These are phyloP conservation scores for Tenodera sinensis DNA, from an alignment of 2,888 invertebrate genomes.

Conservation along the genomic window DNA sequence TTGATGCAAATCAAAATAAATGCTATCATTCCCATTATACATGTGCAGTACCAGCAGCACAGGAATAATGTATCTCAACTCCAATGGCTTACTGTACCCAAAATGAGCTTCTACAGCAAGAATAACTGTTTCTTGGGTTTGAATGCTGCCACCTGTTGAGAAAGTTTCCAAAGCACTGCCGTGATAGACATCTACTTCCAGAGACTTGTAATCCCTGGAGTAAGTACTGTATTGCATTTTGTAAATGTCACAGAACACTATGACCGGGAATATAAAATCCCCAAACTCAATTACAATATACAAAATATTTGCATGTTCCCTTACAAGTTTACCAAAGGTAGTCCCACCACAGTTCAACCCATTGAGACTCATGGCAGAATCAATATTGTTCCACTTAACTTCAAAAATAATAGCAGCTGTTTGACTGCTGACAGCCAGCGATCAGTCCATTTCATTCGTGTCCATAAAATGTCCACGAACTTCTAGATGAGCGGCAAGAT, in stretches of 20 bases:
- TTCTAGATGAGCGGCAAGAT: constrained; percentile 79
- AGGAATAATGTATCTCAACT: not conserved
- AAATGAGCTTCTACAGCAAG: not conserved
- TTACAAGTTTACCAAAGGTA: constrained; percentile 3
- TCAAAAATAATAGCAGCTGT: constrained; percentile 3
- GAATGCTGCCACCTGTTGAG: not conserved
- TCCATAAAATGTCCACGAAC: constrained; percentile 70
- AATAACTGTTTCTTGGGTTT: not conserved
- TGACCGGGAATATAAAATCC: not conserved
- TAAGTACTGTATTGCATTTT: constrained; percentile 3
- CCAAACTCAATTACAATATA: not conserved
- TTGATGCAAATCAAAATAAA: not conserved
- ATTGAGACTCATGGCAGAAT: not conserved
- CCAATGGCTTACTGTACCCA: not conserved
- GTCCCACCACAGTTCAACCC: not conserved
- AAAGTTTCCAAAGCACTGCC: constrained; percentile 11
- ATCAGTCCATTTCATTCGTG: constrained; percentile 60
- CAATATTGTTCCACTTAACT: constrained; percentile 7
- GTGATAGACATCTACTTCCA: constrained; percentile 4
- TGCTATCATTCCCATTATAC: not conserved
- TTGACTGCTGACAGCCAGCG: constrained; percentile 48
- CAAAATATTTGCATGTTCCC: constrained; percentile 11
- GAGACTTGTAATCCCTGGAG: not conserved
- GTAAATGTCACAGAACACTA: constrained; percentile 11
- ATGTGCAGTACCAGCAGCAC: not conserved